Conservation (phyloP, 2,888 invertebrate genomes). For the Adineta ricciae region DNA sequence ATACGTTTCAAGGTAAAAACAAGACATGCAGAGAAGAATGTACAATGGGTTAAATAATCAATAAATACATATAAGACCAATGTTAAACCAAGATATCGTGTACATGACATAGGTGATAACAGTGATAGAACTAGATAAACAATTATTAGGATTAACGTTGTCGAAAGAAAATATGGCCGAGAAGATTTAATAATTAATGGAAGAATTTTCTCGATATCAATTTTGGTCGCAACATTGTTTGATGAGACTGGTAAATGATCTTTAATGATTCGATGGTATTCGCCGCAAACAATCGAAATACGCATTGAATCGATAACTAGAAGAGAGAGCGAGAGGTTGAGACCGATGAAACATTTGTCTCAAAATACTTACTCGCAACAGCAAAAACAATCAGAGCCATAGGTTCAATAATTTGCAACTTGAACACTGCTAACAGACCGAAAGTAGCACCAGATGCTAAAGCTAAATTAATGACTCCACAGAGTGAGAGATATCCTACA, state of each 20-base stretch:
- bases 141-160: neutral
- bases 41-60: neutral
- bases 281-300: neutral
- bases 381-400: neutral
- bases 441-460: slow-evolving; percentile 3
- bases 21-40: slow-evolving; percentile 1
- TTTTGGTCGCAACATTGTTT: neutral
- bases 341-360: too few species aligned
- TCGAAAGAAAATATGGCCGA: neutral
- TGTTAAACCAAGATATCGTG: neutral
- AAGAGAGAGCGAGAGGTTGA: neutral
- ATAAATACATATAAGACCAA: neutral
- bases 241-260: neutral
- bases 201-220: neutral
- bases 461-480: neutral
- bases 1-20: neutral
- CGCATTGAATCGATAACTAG: neutral
- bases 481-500: neutral
- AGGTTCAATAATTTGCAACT: neutral
- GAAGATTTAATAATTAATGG: neutral
- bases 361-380: neutral
- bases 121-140: neutral
- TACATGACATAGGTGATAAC: neutral
- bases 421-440: neutral
- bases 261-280: neutral